Conservation (phyloP, 2,113 vertebrate species). For the Brienomyrus longianalis region DNA sequence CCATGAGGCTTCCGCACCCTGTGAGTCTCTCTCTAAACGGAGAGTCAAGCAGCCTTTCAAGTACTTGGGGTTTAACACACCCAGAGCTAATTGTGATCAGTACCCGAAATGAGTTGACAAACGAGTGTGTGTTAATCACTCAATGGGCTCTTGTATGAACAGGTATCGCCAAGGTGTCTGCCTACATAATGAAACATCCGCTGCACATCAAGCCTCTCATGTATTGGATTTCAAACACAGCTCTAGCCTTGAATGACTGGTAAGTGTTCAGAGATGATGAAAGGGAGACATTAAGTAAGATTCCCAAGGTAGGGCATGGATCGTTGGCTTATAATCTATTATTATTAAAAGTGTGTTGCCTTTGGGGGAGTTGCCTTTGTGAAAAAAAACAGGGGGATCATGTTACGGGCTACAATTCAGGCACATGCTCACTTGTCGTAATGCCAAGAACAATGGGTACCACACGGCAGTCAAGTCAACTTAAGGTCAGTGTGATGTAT, state of each 20-base stretch:
- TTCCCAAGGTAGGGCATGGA: background rate
- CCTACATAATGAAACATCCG: background rate
- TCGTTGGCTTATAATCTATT: background rate
- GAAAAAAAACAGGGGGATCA: background rate
- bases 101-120: background rate
- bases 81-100: background rate
- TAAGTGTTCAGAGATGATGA: background rate
- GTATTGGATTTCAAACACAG: background rate
- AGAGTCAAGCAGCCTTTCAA: background rate
- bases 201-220: background rate
- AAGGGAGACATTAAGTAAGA: background rate
- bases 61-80: background rate
- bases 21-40: background rate
- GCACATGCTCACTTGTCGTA: background rate
- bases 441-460: conserved; percentile 3
- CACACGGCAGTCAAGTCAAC: background rate
- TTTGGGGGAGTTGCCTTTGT: conserved; percentile 1
- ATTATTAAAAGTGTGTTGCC: background rate
- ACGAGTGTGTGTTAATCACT: background rate
- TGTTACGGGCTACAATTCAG: conserved; percentile 1
- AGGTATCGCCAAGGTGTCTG: background rate
- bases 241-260: background rate
- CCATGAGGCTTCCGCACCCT: background rate
- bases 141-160: background rate
- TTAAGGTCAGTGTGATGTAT: conserved; percentile 6